Evolutionary conservation across 1,140 invertebrate genomes (phyloP).

Genomic region (Camponotus pennsylvanicus): DNA sequence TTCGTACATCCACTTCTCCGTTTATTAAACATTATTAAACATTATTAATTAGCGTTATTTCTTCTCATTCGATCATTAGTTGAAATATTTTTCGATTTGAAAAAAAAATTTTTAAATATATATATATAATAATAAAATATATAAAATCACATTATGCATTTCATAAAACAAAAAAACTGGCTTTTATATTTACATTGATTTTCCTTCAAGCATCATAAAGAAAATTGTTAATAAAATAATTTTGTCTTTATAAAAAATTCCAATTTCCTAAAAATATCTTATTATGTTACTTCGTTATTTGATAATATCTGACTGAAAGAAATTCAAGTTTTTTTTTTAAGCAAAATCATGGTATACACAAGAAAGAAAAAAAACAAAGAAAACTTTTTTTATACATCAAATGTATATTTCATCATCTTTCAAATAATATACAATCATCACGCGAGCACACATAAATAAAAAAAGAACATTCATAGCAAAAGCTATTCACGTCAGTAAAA

Average conservation of each 20-base stretch:
- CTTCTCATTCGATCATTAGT: not conserved
- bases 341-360: not conserved
- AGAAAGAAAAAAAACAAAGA: not conserved
- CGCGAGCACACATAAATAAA: slow-evolving; percentile 51
- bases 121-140: no score
- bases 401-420: slow-evolving; percentile 48
- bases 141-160: no score
- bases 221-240: no score
- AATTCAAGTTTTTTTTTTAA: not conserved
- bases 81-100: not conserved
- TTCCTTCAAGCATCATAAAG: no score
- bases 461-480: slow-evolving; percentile 47
- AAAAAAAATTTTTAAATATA: no score
- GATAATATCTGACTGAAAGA: not conserved
- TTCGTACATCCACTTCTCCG: not conserved
- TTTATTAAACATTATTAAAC: not conserved
- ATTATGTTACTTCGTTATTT: not conserved
- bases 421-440: slow-evolving; percentile 51
- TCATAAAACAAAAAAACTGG: no score
- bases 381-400: slow-evolving; percentile 38
- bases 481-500: slow-evolving; percentile 3
- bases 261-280: not conserved
- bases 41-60: not conserved
- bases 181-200: no score
- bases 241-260: not conserved